Percentiles rank a stretch among this genome's conserved stretches.
Conservation (phyloP, 2,797 vertebrate species). For the Brachyalestes nurse region DNA sequence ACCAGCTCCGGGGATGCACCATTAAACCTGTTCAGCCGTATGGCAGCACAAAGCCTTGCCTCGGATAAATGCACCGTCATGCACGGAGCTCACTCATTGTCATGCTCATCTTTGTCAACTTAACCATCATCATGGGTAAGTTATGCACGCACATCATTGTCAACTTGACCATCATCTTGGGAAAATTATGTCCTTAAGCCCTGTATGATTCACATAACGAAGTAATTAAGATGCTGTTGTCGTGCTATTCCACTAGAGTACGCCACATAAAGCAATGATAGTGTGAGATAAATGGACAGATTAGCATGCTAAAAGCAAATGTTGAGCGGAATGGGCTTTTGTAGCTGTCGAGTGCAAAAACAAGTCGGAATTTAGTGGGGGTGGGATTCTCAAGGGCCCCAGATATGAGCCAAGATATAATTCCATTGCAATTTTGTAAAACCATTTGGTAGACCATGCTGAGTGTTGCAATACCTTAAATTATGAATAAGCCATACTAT, state of each 20-base stretch:
- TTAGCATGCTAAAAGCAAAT: slow-evolving; percentile 23
- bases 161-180: slow-evolving; percentile 52
- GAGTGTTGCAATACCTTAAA: no score
- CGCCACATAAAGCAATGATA: slow-evolving; percentile 36
- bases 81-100: slow-evolving; percentile 37
- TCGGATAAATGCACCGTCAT: slow-evolving; percentile 21
- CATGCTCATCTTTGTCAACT: slow-evolving; percentile 59
- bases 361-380: slow-evolving; percentile 2
- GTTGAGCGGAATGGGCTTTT: slow-evolving; percentile 15
- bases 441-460: no score
- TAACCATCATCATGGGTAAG: slow-evolving; percentile 55
- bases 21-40: slow-evolving; percentile 15
- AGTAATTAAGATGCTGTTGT: slow-evolving; percentile 40
- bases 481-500: no score
- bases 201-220: slow-evolving; percentile 45
- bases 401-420: background rate
- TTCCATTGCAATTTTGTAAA: background rate
- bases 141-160: slow-evolving; percentile 55
- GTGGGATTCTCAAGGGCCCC: background rate
- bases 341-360: slow-evolving; percentile 25
- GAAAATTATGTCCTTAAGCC: slow-evolving; percentile 56
- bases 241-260: slow-evolving; percentile 13
- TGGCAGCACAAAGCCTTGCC: background rate
- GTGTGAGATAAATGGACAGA: slow-evolving; percentile 23
- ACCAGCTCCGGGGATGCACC: slow-evolving; percentile 22